phyloP scores from a whole-genome alignment of 2,113 vertebrate genomes.

The Burhinus bistriatus region DNA sequence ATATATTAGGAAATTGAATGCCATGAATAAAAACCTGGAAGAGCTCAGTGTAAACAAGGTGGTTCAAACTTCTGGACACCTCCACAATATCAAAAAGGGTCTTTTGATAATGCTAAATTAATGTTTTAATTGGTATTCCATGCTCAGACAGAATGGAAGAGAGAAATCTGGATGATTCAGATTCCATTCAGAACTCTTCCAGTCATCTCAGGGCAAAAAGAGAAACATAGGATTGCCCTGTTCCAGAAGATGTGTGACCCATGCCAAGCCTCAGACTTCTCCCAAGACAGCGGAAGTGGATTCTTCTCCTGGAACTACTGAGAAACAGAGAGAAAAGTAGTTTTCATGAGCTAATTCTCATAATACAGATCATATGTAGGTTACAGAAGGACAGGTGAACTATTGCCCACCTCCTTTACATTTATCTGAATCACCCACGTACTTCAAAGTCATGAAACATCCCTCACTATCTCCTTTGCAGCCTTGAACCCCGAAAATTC shows the following conservation, averaged over 20 bases:
- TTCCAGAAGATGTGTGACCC: background rate
- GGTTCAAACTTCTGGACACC: background rate
- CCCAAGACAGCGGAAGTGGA: background rate
- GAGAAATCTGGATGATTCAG: background rate
- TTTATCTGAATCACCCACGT: too few relatives aligned
- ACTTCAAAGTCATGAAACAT: background rate
- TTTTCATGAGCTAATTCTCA: background rate
- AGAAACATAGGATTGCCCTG: background rate
- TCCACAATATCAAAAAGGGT: background rate
- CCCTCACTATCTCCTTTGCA: background rate
- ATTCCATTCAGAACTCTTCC: background rate
- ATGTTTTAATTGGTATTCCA: background rate
- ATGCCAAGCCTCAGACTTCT: background rate
- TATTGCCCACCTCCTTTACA: background rate
- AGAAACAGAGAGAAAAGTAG: background rate
- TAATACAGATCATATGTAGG: background rate
- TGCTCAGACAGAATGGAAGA: background rate
- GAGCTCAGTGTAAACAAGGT: background rate
- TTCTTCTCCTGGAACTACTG: background rate
- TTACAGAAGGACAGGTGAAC: background rate
- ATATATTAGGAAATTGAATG: background rate
- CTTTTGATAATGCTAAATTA: background rate
- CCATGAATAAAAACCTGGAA: background rate
- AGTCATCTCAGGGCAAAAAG: background rate
- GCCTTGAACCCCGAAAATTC: background rate